Evolutionary conservation across 92 coral and sea anemone species (phyloP), one percentile per base, ranked within the genome.

Genomic region (Porites evermanni): DNA sequence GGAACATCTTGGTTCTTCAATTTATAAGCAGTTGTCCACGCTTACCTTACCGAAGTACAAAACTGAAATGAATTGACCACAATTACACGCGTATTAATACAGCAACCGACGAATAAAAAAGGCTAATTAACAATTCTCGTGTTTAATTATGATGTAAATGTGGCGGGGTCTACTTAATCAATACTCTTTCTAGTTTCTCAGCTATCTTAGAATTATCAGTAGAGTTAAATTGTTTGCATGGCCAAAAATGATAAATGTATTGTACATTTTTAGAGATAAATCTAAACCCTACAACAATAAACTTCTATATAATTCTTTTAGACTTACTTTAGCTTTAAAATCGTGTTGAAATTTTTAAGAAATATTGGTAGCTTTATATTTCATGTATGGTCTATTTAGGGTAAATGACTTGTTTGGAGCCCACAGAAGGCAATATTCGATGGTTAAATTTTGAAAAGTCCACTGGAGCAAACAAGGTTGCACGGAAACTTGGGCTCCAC

Each of bases 331-430:
- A 73, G 78, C 23, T 21, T 51, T 50, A 1, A 54, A 80, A 51
- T 52, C 21, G 52, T 52, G 52, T 1, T 53, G 6, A 53, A 67
- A 80, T 52, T 53, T 23, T 17, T 32, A 20, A 51, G 23, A 6
- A 26, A 11, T 14, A 19, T 58, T 67, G 12, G 54, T 54, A 64
- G 8, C 77, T 7, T 17, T 26, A 54, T 80, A 9, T 54, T 71
- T 59, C 20, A 53, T 32, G 53, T 53, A 20, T 19, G 19, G 20
- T 52, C 54, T 74, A 70, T 81, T 52, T 81, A 29, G 58, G 77
- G 74, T 7, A 53, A 81, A 70, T 54, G 77, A 81, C 75, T 81
- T 79, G 77, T 81, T 81, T 70, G 77, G 10, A 72, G 47, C 47
- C 47, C 47, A 38, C 47, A 38, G 47, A 70, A 32, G 77, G 77